These are phyloP conservation scores for Hemicentrotus pulcherrimus DNA, from an alignment of 35 echinoderm and acorn worm genomes.

Conservation along the genomic window DNA sequence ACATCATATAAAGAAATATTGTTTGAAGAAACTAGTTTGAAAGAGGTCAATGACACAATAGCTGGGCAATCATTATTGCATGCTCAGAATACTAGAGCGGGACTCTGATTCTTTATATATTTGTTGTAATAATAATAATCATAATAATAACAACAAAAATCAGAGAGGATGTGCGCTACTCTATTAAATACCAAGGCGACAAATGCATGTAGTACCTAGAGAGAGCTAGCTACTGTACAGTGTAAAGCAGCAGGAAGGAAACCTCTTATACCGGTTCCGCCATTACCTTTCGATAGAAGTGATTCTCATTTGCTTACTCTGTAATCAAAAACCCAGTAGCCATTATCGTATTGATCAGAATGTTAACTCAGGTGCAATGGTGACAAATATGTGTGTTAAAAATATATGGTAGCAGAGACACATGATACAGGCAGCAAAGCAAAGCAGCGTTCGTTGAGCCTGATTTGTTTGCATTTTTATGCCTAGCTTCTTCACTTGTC, in stretches of 20 bases:
- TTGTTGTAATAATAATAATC: too few relatives aligned
- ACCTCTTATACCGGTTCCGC: background rate
- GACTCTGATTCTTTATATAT: too few relatives aligned
- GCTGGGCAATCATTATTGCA: too few relatives aligned
- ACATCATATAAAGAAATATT: too few relatives aligned
- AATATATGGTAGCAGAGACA: background rate
- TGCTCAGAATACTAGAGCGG: too few relatives aligned
- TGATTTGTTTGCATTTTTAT: background rate
- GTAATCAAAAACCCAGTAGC: conserved; percentile 14
- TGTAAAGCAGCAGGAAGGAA: background rate
- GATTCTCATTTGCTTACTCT: background rate
- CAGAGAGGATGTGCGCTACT: background rate
- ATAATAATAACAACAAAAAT: background rate
- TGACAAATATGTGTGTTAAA: conserved; percentile 34
- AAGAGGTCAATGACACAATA: too few relatives aligned
- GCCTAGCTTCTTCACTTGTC: background rate
- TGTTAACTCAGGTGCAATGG: conserved; percentile 39
- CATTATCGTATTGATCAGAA: conserved; percentile 45
- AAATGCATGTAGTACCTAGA: background rate
- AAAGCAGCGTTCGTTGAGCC: background rate
- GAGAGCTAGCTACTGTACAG: background rate
- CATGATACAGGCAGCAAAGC: conserved; percentile 17
- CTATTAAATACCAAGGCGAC: too few relatives aligned
- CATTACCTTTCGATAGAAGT: background rate
- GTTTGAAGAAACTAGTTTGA: too few relatives aligned